Base-by-base conservation (phyloP, 2,888 invertebrate species). In the Bursaphelenchus okinawaensis region DNA sequence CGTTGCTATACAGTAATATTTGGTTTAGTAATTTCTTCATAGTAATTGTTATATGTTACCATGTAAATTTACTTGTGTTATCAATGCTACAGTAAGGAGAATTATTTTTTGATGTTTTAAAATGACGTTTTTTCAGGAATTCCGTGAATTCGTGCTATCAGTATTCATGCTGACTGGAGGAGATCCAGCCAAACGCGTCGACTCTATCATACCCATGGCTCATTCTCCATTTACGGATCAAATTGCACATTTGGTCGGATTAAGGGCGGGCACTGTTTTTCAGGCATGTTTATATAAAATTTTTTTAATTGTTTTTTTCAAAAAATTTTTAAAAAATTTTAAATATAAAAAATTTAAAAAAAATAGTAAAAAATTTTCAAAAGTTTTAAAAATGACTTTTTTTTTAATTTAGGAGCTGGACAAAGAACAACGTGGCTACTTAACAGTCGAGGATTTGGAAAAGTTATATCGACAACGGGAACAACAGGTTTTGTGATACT, bases 61-160 rank as follows among this genome's bases (percentile, higher is more conserved):
- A n/a, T n/a, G n/a, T n/a, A n/a, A n/a, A n/a, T n/a, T n/a, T n/a
- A n/a, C n/a, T n/a, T n/a, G n/a, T n/a, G n/a, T n/a, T n/a, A n/a
- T n/a, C n/a, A n/a, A n/a, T n/a, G n/a, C n/a, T n/a, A n/a, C n/a
- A n/a, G n/a, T n/a, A n/a, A 40, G n/a, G n/a, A 40, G 40, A 40
- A 4, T 4, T 4, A 4, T 40, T 1, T 40, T 40, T 40, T 40
- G 40, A 40, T 16, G 40, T n/a, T n/a, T 4, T 1, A 40, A 40
- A 40, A 40, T 16, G 3, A 1, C 19, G 20, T 20, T 4, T 61
- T 61, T 68, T 52, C 60, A 77, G 77, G 78, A 77, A 50, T 78
- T 78, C 60, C 54, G 66, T 24, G 73, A 76, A 2, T 79, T 79
- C 66, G 77, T 79, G 19, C 67, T 75, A 56, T 74, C 78, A 0